Conservation (phyloP, 2,113 vertebrate species). For the Spea multiplicata region DNA sequence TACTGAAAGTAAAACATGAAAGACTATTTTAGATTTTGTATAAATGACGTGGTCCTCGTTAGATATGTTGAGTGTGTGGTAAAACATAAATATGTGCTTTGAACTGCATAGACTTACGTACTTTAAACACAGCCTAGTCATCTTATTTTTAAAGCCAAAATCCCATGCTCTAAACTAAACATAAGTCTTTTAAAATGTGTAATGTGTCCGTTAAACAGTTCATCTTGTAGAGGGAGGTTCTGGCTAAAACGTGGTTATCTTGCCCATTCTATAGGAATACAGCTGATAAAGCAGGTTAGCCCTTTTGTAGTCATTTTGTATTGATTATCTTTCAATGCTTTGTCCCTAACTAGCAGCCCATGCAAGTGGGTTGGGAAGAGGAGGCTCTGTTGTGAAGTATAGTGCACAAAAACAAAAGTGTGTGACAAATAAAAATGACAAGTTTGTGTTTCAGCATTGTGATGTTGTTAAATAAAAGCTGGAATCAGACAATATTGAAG, state of each 20-base stretch:
- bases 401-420: constrained; percentile 45
- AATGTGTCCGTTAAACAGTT: no score
- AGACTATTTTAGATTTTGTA: no score
- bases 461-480: constrained; percentile 28
- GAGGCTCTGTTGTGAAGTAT: constrained; percentile 34
- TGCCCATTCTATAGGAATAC: constrained; percentile 23
- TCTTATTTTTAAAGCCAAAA: no score
- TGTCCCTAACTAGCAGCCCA: constrained; percentile 43
- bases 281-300: constrained; percentile 40
- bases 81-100: no score
- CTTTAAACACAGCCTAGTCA: no score
- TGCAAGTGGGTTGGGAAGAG: constrained; percentile 46
- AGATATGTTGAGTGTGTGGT: no score
- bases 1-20: no score
- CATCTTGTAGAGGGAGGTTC: constrained; percentile 28
- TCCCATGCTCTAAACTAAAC: no score
- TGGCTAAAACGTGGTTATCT: constrained; percentile 15
- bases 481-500: constrained; percentile 39
- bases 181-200: no score
- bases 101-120: no score
- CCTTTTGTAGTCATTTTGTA: constrained; percentile 44
- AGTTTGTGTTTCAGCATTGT: constrained; percentile 42
- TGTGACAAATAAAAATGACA: constrained; percentile 49
- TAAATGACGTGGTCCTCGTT: no score
- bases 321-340: constrained; percentile 42